phyloP scores from a whole-genome alignment of 1,140 invertebrate genomes.

The Brachionus plicatilis region DNA sequence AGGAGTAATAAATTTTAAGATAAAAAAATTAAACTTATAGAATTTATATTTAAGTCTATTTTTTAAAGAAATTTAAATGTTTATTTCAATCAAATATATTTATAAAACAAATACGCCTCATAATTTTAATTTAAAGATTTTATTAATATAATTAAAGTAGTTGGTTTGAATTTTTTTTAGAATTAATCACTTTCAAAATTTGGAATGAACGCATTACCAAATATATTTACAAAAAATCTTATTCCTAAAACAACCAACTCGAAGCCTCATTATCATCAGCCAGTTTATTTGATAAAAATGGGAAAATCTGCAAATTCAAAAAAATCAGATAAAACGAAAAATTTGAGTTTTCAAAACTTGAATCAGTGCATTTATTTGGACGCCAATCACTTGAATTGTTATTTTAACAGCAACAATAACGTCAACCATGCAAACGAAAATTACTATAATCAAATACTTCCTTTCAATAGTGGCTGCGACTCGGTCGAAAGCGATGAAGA shows the following conservation, averaged over 20 bases:
- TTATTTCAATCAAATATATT: neutral
- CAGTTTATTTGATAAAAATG: conserved; percentile 9
- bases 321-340: conserved; percentile 9
- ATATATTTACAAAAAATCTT: conserved; percentile 5
- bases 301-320: neutral
- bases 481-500: conserved; percentile 21
- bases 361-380: neutral
- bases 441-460: neutral
- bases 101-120: neutral
- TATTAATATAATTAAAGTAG: neutral
- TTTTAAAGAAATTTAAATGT: neutral
- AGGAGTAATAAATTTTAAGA: neutral
- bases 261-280: neutral
- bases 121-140: neutral
- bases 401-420: neutral
- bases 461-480: conserved; percentile 11
- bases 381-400: neutral
- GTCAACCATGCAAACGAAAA: neutral
- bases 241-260: neutral
- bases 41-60: neutral
- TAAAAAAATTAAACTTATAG: neutral
- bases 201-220: conserved; percentile 16
- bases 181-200: neutral
- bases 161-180: neutral
- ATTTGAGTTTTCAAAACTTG: neutral